Evolutionary conservation across 2,113 vertebrate species (phyloP).

Genomic region (Ophiodon elongatus): DNA sequence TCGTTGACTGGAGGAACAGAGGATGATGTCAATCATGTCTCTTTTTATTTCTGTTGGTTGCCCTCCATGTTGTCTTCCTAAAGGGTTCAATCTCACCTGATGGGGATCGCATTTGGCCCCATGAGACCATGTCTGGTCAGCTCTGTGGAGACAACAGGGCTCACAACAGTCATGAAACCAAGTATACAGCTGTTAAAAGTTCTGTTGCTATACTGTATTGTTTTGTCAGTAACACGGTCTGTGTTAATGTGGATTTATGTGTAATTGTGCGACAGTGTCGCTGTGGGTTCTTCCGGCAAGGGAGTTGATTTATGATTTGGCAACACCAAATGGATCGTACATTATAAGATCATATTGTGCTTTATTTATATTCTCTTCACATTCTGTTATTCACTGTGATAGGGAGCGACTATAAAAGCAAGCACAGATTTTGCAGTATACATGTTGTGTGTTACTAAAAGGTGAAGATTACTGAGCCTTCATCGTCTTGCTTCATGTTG

Average conservation of each 20-base stretch:
- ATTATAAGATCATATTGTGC: not conserved
- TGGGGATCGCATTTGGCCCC: constrained; percentile 17
- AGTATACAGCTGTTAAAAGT: not conserved
- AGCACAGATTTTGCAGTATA: not conserved
- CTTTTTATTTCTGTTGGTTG: constrained; percentile 65
- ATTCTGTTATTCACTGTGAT: not conserved
- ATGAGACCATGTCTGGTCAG: constrained; percentile 32
- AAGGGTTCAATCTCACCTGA: constrained; percentile 48
- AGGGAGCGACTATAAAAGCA: not conserved
- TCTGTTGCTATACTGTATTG: not conserved
- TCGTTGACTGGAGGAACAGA: constrained; percentile 32
- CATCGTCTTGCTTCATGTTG: not conserved
- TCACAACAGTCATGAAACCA: not conserved
- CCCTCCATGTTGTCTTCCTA: constrained; percentile 40
- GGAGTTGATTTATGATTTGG: constrained; percentile 9
- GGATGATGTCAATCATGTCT: constrained; percentile 63
- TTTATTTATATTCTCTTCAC: not conserved
- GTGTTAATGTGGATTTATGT: constrained; percentile 5
- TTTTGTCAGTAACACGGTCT: not conserved
- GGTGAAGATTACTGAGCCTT: not conserved
- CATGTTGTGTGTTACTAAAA: not conserved
- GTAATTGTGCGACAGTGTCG: not conserved
- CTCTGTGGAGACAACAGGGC: constrained; percentile 7
- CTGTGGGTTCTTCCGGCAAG: not conserved
- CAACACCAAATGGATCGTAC: not conserved